Percentiles rank a stretch among this genome's conserved stretches.
Evolutionary conservation across 2,888 invertebrate genomes (phyloP).

Genomic region (Hirtodrosophila duncani): DNA sequence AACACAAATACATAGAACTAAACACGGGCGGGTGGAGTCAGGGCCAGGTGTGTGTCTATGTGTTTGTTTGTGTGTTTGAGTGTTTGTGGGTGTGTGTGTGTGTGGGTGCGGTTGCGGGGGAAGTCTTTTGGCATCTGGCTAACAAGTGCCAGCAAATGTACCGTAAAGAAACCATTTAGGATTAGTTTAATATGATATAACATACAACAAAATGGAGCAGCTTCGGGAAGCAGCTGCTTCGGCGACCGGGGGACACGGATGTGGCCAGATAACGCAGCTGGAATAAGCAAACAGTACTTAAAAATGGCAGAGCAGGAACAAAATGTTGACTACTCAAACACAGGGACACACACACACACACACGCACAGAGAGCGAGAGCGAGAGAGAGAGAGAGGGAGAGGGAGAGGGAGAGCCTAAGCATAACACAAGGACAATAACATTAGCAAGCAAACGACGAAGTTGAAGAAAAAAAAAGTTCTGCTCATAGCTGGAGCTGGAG

Average conservation of each 20-base stretch:
- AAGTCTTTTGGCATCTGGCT: conserved; percentile 7
- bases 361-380: no score
- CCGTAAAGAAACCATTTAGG: conserved; percentile 77
- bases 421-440: conserved; percentile 40
- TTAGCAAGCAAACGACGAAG: conserved; percentile 30
- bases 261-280: conserved; percentile 64
- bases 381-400: conserved; percentile 16
- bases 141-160: conserved; percentile 66
- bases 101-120: conserved; percentile 6
- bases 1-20: no score
- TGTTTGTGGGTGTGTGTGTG: conserved; percentile 4
- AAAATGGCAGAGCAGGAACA: conserved; percentile 57
- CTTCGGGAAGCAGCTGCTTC: background rate
- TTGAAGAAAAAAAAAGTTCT: conserved; percentile 31
- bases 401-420: background rate
- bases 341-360: conserved; percentile 9
- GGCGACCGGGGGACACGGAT: background rate
- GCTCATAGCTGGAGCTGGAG: conserved; percentile 37
- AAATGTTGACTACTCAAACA: conserved; percentile 61
- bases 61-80: conserved; percentile 10
- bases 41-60: no score
- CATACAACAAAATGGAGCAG: conserved; percentile 9
- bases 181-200: conserved; percentile 77
- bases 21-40: conserved; percentile 29
- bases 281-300: conserved; percentile 76